Conservation (phyloP, 2,113 vertebrate genomes). For the Ailuropoda melanoleuca region DNA sequence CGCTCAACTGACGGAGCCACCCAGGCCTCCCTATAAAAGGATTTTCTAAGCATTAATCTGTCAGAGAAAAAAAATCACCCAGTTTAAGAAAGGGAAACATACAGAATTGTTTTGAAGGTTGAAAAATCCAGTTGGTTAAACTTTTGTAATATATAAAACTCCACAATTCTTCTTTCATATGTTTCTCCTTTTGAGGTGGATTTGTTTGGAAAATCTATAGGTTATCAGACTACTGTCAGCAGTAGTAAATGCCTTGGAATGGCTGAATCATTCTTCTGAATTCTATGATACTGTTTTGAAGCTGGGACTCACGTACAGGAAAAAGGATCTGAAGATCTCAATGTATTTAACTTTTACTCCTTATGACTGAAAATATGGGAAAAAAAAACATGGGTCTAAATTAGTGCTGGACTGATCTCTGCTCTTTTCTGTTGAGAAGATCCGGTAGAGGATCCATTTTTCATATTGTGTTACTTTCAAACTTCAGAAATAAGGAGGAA, state of each 20-base stretch:
- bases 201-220: constrained; percentile 10
- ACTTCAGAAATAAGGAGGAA: constrained; percentile 48
- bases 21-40: neutral
- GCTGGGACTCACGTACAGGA: neutral
- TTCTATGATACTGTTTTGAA: neutral
- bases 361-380: neutral
- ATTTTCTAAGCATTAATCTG: constrained; percentile 56
- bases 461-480: neutral
- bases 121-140: constrained; percentile 50
- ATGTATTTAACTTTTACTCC: constrained; percentile 25
- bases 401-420: neutral
- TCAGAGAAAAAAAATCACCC: constrained; percentile 36
- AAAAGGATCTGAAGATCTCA: neutral
- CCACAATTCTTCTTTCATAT: constrained; percentile 54
- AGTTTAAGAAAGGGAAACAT: constrained; percentile 32
- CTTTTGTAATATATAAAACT: constrained; percentile 61
- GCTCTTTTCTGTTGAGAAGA: neutral
- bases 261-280: constrained; percentile 15
- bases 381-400: neutral
- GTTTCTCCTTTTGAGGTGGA: neutral
- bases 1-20: neutral
- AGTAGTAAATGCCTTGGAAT: neutral
- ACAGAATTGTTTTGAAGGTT: constrained; percentile 33
- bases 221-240: neutral
- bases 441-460: neutral